Base-by-base conservation (phyloP, 2,113 vertebrate genomes). In the Sphyrna mokarran region DNA sequence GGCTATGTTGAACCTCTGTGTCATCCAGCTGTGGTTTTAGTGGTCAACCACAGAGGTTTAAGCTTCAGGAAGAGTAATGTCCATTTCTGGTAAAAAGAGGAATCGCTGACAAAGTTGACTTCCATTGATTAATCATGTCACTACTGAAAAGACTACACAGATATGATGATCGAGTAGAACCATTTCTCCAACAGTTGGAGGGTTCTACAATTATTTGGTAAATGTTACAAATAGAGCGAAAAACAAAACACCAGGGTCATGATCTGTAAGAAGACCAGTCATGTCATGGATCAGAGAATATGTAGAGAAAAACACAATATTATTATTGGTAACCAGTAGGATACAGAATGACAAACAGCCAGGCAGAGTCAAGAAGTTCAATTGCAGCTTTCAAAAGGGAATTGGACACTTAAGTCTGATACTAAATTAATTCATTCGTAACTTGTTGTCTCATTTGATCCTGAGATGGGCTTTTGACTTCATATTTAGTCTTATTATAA, bases 1-100 rank as follows among this genome's bases (percentile, higher is more conserved):
- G 94, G 40, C 40, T 43, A 29, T 72, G n/a, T 16, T 61, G 43
- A 48, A 54, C 13, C 94, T 95, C 68, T 76, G 40, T 95, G 69
- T 95, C 94, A 95, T 95, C 23, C 40, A 54, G 94, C 10, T 95
- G 40, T 76, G 94, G 94, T 37, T 76, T 70, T 43, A 54, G 94
- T 95, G 94, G 94, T 95, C 68, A 54, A 23, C 94, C 94, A 95
- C 94, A 95, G 69, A 95, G 94, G 94, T 43, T 76, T 54, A 76
- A 95, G 40, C 68, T 43, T 68, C 68, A 95, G 94, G 94, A 72
- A 72, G 94, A 76, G 66, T 14, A 54, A 72, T 22, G 68, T 95
- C 68, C 94, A 54, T 95, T 95, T 95, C 94, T 72, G 94, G 94
- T 95, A 95, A 95, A 68, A 68, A 94, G 94, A 72, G 40, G 94